Conservation (phyloP, 1,140 invertebrate genomes). For the Drosophila nikananu region DNA sequence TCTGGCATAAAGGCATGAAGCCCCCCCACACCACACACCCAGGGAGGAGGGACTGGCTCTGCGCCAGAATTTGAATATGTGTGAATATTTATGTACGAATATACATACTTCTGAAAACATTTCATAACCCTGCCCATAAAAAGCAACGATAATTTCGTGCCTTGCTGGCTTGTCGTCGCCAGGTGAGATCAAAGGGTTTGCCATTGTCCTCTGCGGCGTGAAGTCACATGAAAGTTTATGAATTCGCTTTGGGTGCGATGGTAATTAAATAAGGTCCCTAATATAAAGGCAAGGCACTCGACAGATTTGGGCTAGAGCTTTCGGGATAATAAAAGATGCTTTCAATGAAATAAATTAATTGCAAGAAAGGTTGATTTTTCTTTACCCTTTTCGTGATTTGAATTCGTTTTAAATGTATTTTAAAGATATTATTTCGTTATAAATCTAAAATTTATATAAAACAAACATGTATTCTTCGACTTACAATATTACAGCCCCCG, state of each 20-base stretch:
- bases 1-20: conserved; percentile 54
- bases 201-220: conserved; percentile 34
- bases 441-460: neutral
- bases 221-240: conserved; percentile 26
- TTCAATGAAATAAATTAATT: neutral
- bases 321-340: neutral
- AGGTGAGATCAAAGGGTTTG: conserved; percentile 56
- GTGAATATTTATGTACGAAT: conserved; percentile 47
- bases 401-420: neutral
- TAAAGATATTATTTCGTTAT: too few relatives aligned
- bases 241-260: conserved; percentile 14
- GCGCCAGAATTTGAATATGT: conserved; percentile 54
- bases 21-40: conserved; percentile 1
- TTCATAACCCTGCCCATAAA: conserved; percentile 46
- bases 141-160: conserved; percentile 44
- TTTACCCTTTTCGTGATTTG: neutral
- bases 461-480: neutral
- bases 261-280: conserved; percentile 20
- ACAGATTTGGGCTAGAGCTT: neutral
- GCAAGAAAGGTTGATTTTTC: neutral
- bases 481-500: conserved; percentile 3
- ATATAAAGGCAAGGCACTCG: neutral
- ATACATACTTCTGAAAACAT: conserved; percentile 33
- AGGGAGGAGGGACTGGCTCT: neutral
- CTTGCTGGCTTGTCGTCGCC: conserved; percentile 37